Base-by-base conservation (phyloP, 2,113 vertebrate species). In the Neolamprologus toae region DNA sequence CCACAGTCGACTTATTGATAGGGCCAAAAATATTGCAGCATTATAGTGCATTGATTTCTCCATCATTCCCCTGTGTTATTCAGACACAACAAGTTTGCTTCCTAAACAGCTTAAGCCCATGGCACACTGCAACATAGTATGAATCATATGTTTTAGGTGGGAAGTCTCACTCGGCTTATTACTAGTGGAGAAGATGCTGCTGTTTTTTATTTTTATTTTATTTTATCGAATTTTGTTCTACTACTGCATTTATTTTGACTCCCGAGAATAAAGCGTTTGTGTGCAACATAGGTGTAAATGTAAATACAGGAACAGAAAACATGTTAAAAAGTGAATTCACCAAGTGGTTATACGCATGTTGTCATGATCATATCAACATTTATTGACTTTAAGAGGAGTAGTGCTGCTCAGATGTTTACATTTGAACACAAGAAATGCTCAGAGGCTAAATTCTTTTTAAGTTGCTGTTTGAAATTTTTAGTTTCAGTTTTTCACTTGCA, bases 41-140 rank as follows among this genome's bases (percentile, higher is more conserved):
- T 93, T 90, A 90, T 89, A 79, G 87, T 81, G 45, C 80, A 95
- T 93, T 81, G 94, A 94, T 94, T 94, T 93, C 83, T 93, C 85
- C 86, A 73, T 57, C 47, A 45, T 78, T 90, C 76, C 84, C 49
- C 54, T 79, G 26, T 86, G 83, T 81, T 90, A 86, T 90, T 91
- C 88, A 92, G 89, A 92, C 89, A 94, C 81, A 93, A 94, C 88
- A 89, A 90, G 89, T 86, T 55, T 61, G 61, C 68, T 80, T 61
- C 54, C 80, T 79, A 82, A 94, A 86, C 51, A 86, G 84, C 42
- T 54, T 54, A 55, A 28, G 45, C 85, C 86, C 89, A 90, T 23
- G 80, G 49, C 79, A 81, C 80, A 79, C 81, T 66, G 23, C 81
- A 84, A 9, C 40, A 59, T 78, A 10, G 79, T 82, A 54, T 87